phyloP scores from a whole-genome alignment of 1,140 invertebrate genomes.

The Drosophila tsacasi region DNA sequence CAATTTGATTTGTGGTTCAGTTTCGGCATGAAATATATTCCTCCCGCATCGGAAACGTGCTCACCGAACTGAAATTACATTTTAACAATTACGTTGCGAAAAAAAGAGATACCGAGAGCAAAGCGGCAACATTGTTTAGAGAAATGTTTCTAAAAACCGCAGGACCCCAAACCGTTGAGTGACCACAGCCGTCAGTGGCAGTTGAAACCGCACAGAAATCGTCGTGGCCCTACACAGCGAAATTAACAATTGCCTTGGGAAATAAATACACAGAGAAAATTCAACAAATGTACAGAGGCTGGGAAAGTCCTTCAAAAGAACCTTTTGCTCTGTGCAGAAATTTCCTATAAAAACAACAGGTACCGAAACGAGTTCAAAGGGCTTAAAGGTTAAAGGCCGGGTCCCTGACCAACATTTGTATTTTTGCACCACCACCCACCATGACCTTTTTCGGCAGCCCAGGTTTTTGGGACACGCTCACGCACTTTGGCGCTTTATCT shows the following conservation, averaged over 20 bases:
- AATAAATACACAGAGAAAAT: conserved; percentile 20
- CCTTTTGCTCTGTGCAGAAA: conserved; percentile 3
- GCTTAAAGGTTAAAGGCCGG: conserved; percentile 32
- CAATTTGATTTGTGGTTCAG: conserved; percentile 76
- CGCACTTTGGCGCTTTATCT: conserved; percentile 71
- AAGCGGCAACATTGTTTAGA: conserved; percentile 55
- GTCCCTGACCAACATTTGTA: conserved; percentile 46
- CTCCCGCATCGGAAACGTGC: conserved; percentile 10
- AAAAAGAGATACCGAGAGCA: not conserved
- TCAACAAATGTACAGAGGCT: not conserved
- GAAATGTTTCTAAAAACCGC: conserved; percentile 50
- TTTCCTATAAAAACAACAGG: conserved; percentile 32
- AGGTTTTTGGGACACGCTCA: conserved; percentile 55
- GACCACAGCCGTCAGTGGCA: conserved; percentile 64
- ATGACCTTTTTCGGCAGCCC: conserved; percentile 49
- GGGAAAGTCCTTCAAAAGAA: too few species aligned
- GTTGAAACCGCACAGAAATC: conserved; percentile 59
- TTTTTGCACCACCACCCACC: conserved; percentile 3
- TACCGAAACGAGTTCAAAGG: conserved; percentile 27
- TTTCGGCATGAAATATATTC: conserved; percentile 22
- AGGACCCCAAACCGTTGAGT: conserved; percentile 29
- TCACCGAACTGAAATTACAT: conserved; percentile 36
- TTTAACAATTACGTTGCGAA: conserved; percentile 44
- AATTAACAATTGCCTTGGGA: conserved; percentile 42
- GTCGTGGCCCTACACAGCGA: conserved; percentile 35